These are phyloP conservation scores for Hetaerina americana DNA, from an alignment of 1,140 invertebrate genomes.

Conservation along the genomic window DNA sequence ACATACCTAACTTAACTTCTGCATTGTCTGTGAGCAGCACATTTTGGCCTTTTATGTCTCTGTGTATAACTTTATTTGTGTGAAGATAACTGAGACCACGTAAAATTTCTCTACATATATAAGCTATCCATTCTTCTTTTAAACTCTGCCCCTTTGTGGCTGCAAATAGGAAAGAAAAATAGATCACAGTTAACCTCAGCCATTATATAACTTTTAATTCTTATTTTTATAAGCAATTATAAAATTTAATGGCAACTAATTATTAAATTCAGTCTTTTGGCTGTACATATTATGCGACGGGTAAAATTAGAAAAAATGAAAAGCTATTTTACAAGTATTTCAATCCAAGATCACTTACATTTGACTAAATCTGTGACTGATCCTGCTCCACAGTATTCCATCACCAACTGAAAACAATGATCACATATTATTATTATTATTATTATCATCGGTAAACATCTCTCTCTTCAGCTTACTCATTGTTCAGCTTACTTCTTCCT, in stretches of 20 bases:
- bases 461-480: too few species aligned
- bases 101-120: slow-evolving; percentile 95
- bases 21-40: slow-evolving; percentile 98
- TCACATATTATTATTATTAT: too few species aligned
- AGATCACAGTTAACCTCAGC: too few species aligned
- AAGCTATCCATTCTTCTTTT: slow-evolving; percentile 99
- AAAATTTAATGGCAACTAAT: too few species aligned
- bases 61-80: slow-evolving; percentile 97
- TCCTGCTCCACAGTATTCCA: slow-evolving; percentile 99
- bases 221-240: too few species aligned
- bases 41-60: slow-evolving; percentile 99
- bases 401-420: slow-evolving; percentile 67
- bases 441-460: too few species aligned
- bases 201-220: too few species aligned
- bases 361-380: slow-evolving; percentile 99
- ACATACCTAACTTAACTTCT: slow-evolving; percentile 88
- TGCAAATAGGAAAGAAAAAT: slow-evolving; percentile 21
- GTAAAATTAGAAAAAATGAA: too few species aligned
- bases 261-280: too few species aligned
- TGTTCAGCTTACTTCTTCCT: too few species aligned
- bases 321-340: too few species aligned
- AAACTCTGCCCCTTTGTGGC: slow-evolving; percentile 92
- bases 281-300: too few species aligned
- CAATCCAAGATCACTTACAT: slow-evolving; percentile 37
- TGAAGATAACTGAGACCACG: slow-evolving; percentile 95